Conservation (phyloP, 2,888 invertebrate species). For the Sympetrum striolatum region DNA sequence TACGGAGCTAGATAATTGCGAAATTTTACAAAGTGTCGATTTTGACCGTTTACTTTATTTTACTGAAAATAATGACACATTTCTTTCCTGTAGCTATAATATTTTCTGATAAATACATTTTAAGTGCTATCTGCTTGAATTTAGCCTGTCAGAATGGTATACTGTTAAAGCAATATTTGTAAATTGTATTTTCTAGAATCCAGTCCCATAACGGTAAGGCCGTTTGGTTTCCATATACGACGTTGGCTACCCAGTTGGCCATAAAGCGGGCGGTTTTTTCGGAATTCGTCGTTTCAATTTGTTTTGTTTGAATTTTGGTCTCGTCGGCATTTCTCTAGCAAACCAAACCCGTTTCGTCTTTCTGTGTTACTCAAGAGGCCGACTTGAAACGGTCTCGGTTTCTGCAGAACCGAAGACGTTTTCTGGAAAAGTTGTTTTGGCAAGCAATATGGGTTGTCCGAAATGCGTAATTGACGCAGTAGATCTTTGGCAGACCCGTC, state of each 20-base stretch:
- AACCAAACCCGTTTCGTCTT: not conserved
- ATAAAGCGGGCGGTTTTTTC: not conserved
- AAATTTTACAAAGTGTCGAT: not conserved
- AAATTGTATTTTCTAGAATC: not conserved
- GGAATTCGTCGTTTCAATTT: not conserved
- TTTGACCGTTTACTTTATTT: not conserved
- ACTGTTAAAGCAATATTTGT: not conserved
- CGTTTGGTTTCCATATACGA: not conserved
- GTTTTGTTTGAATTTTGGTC: not conserved
- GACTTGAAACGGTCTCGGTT: not conserved
- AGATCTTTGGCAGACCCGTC: not conserved
- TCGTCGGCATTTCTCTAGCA: not conserved
- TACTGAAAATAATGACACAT: not conserved
- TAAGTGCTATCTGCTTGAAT: no score
- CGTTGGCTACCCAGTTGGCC: not conserved
- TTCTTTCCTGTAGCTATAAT: not conserved
- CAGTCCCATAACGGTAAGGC: not conserved
- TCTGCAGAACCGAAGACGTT: not conserved
- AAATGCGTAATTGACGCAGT: not conserved
- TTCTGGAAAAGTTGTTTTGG: not conserved
- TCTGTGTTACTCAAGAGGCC: not conserved
- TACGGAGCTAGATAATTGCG: no score
- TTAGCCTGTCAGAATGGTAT: no score
- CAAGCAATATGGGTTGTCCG: not conserved
- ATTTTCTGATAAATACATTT: not conserved